Base-by-base conservation (phyloP, 2,113 vertebrate genomes). In the Malurus elegans region DNA sequence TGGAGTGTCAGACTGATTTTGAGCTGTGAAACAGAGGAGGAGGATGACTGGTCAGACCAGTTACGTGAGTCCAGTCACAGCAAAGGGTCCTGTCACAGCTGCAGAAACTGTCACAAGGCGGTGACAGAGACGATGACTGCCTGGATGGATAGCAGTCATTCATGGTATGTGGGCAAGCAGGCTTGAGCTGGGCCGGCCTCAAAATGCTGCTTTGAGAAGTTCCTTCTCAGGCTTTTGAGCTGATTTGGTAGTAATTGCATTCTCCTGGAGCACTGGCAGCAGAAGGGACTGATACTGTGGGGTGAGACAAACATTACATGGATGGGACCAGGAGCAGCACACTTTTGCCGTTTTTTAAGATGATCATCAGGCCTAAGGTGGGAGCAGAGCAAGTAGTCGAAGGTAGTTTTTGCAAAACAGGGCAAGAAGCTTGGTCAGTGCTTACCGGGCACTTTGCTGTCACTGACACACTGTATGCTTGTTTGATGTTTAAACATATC, bases 211-310 rank as follows among this genome's bases (percentile, higher is more conserved):
- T 60, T 24, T 24, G 84, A n/a, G 74, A 65, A 28, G 24, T n/a
- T 88, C 40, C 13, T 29, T 8, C 20, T 14, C 7, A 28, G 25
- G 14, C 0, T 40, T 65, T 58, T 58, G 31, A 34, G 8, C 44
- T 56, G 45, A 12, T 5, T 36, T 18, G 11, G 29, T 38, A 18
- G 48, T 7, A 42, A 36, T 80, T 19, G 8, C 12, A 2, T 54
- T 62, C 14, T 50, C 14, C 44, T 26, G 34, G n/a, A 53, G 17
- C 40, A 5, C 5, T 4, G 58, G 72, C 36, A 50, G 56, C 28
- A 23, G 38, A 24, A 64, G 18, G 51, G 40, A 9, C 6, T 2
- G 1, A 1, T 0, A 0, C 9, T 12, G 13, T 2, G 25, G n/a
- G 4, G 23, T 6, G 29, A 21, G 48, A 16, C 40, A 24, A 6